These are phyloP conservation scores for Bos taurus DNA, from an alignment of 2,113 vertebrate genomes.

Conservation along the genomic window ARS-UCD2.0 NC_037336.1:51083001-51083500, in stretches of 20 bases:
- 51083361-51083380: not conserved
- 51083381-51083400: not conserved
- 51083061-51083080: slow-evolving; percentile 71
- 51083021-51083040: slow-evolving; percentile 66
- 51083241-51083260: slow-evolving; percentile 73
- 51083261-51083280: slow-evolving; percentile 69
- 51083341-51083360: slow-evolving; percentile 34
- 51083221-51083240: slow-evolving; percentile 80
- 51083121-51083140: slow-evolving; percentile 77
- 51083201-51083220: slow-evolving; percentile 79
- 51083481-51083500: not conserved
- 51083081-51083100: slow-evolving; percentile 63
- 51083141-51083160: slow-evolving; percentile 79
- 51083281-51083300: not conserved
- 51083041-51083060: slow-evolving; percentile 68
- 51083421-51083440: not conserved
- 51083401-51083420: not conserved
- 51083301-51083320: slow-evolving; percentile 23
- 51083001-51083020: slow-evolving; percentile 15
- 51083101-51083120: slow-evolving; percentile 75
- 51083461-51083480: not conserved
- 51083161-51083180: slow-evolving; percentile 80
- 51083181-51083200: slow-evolving; percentile 79
- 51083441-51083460: not conserved
- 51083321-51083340: slow-evolving; percentile 32